Conservation (phyloP, 2,797 vertebrate genomes). For the Sebastiscus tertius region DNA sequence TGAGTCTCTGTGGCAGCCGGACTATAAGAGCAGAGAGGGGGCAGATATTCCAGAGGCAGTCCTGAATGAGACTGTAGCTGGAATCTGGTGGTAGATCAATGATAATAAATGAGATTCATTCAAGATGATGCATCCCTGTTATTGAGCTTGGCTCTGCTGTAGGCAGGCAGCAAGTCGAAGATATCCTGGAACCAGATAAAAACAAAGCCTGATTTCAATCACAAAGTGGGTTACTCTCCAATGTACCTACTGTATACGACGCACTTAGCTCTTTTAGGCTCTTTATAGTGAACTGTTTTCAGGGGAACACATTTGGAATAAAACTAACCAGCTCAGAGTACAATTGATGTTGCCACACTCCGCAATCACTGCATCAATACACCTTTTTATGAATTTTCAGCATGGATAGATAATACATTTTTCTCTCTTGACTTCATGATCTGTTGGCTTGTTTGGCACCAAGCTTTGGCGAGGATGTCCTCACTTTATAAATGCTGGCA, state of each 20-base stretch:
- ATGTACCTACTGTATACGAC: neutral
- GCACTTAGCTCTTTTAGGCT: neutral
- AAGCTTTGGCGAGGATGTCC: constrained; percentile 51
- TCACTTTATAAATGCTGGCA: constrained; percentile 71
- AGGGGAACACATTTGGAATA: constrained; percentile 13
- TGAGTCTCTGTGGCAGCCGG: constrained; percentile 40
- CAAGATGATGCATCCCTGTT: constrained; percentile 46
- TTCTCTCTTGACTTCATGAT: constrained; percentile 52
- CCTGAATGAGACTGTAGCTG: constrained; percentile 44
- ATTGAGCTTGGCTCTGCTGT: constrained; percentile 43
- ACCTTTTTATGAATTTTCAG: constrained; percentile 59
- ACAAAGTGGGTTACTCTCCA: constrained; percentile 9
- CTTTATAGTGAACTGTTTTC: constrained; percentile 20
- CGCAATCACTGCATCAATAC: constrained; percentile 48
- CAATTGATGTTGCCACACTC: constrained; percentile 23
- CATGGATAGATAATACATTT: constrained; percentile 40
- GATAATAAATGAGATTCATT: constrained; percentile 69
- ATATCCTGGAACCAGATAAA: constrained; percentile 47
- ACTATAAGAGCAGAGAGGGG: constrained; percentile 41
- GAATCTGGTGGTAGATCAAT: constrained; percentile 70
- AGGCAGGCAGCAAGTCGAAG: constrained; percentile 23
- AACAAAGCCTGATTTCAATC: constrained; percentile 33
- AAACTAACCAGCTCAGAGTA: constrained; percentile 18
- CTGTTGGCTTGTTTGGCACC: constrained; percentile 53
- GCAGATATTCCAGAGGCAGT: constrained; percentile 50